These are phyloP conservation scores for Macrochelys suwanniensis DNA, from an alignment of 2,797 vertebrate genomes.

Conservation along the genomic window DNA sequence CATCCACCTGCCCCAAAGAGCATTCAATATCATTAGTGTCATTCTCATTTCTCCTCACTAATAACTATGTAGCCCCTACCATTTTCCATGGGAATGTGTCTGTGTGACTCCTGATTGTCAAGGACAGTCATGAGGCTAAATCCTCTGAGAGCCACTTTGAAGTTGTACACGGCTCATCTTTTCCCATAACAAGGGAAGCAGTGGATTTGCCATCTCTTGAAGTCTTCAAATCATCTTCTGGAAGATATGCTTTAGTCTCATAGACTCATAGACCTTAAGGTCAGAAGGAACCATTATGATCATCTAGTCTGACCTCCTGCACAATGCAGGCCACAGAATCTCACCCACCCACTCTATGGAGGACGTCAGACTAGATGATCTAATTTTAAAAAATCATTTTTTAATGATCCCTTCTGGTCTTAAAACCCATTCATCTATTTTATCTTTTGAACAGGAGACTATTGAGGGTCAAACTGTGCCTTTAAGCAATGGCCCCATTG, in stretches of 20 bases:
- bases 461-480: neutral
- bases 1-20: neutral
- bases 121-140: neutral
- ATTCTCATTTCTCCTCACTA: slow-evolving; percentile 10
- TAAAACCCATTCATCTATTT: neutral
- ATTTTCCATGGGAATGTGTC: neutral
- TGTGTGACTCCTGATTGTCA: slow-evolving; percentile 17
- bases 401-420: neutral
- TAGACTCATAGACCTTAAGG: too few species aligned
- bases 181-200: neutral
- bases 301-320: too few species aligned
- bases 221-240: neutral
- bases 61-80: neutral
- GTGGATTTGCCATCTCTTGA: neutral
- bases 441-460: neutral
- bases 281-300: too few species aligned
- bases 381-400: too few species aligned
- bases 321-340: too few species aligned
- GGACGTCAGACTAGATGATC: neutral
- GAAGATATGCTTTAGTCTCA: neutral
- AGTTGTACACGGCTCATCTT: neutral
- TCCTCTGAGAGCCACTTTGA: neutral
- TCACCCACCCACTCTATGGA: neutral
- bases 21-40: neutral
- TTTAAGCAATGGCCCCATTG: neutral